Percentiles rank a stretch among this genome's conserved stretches.
phyloP scores from a whole-genome alignment of 2,797 vertebrate genomes.

The Parambassis ranga region DNA sequence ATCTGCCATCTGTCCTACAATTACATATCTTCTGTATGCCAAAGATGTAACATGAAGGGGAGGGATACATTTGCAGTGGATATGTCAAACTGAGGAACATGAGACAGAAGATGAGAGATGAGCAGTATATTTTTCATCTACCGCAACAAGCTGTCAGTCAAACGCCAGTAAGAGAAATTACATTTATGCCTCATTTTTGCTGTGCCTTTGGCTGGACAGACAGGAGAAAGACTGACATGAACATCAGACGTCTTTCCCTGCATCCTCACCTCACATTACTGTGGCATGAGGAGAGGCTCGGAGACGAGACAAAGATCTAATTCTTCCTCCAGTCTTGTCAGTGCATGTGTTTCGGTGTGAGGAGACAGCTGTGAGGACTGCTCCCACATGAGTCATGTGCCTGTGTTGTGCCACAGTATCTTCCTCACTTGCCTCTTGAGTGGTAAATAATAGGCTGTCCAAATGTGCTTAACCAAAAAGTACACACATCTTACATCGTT shows the following conservation, averaged over 20 bases:
- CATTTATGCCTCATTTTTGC: background rate
- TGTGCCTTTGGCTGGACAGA: conserved; percentile 4
- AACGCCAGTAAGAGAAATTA: background rate
- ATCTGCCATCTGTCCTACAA: conserved; percentile 69
- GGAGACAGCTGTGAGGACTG: conserved; percentile 35
- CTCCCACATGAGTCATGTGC: conserved; percentile 43
- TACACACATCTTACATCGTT: background rate
- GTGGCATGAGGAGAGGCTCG: background rate
- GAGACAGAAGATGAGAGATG: background rate
- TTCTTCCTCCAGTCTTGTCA: conserved; percentile 13
- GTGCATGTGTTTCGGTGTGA: conserved; percentile 4
- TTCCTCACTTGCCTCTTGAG: conserved; percentile 9
- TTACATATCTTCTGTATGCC: conserved; percentile 51
- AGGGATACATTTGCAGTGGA: conserved; percentile 15
- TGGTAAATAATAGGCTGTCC: conserved; percentile 39
- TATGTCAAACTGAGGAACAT: background rate
- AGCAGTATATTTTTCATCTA: background rate
- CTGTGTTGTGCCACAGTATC: conserved; percentile 19
- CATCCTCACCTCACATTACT: background rate
- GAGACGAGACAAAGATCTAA: conserved; percentile 12
- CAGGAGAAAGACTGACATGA: conserved; percentile 2
- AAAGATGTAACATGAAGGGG: conserved; percentile 35
- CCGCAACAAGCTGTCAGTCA: conserved; percentile 16
- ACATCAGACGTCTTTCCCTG: conserved; percentile 6
- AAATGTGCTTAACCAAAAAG: background rate